phyloP scores from a whole-genome alignment of 2,888 invertebrate genomes.

The Protophormia terraenovae region DNA sequence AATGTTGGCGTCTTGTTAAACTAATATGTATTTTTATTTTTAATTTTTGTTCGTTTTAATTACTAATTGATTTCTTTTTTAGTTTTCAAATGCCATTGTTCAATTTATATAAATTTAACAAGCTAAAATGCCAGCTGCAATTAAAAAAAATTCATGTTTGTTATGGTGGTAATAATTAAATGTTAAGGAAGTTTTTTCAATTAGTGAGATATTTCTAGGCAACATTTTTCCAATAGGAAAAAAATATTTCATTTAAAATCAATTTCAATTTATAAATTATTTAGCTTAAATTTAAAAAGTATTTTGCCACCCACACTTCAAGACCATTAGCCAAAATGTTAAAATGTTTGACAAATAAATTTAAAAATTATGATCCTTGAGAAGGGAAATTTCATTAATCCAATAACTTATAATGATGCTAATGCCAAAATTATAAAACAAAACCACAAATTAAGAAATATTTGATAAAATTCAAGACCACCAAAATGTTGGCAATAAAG shows the following conservation, averaged over 20 bases:
- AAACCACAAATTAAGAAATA: background rate
- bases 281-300: background rate
- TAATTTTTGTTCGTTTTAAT: slow-evolving; percentile 6
- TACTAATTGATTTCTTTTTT: slow-evolving; percentile 4
- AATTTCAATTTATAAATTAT: background rate
- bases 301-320: slow-evolving; percentile 37
- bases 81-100: slow-evolving; percentile 26
- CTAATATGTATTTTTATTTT: background rate
- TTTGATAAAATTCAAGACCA: slow-evolving; percentile 11
- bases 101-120: slow-evolving; percentile 40
- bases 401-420: background rate
- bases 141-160: slow-evolving; percentile 31
- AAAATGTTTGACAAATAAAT: slow-evolving; percentile 3
- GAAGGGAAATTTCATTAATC: slow-evolving; percentile 38
- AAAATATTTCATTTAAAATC: too few relatives aligned
- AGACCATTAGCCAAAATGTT: slow-evolving; percentile 50
- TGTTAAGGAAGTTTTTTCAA: slow-evolving; percentile 36
- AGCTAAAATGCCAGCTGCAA: slow-evolving; percentile 37
- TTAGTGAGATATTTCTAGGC: background rate
- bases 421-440: background rate
- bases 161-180: background rate
- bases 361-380: slow-evolving; percentile 46
- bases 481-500: background rate
- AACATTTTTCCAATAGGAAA: too few relatives aligned
- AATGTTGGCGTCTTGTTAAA: slow-evolving; percentile 33